Evolutionary conservation across 2,888 invertebrate genomes (phyloP).

Genomic region (Meganola albula): DNA sequence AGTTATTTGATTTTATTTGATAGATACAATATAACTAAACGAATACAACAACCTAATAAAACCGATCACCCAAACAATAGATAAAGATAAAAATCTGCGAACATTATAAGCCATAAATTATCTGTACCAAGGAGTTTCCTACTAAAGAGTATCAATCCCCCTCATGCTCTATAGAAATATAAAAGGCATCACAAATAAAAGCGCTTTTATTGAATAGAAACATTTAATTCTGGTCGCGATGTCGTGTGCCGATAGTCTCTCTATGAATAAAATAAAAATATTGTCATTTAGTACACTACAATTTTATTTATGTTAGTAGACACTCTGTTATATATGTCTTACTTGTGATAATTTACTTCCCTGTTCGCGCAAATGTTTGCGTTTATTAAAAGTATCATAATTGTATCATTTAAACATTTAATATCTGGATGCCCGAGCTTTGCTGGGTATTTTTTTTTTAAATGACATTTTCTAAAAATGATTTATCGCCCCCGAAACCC

Average conservation of each 20-base stretch:
- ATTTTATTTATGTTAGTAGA: slow-evolving; percentile 14
- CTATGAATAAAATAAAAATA: slow-evolving; percentile 60
- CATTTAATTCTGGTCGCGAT: slow-evolving; percentile 45
- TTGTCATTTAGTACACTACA: slow-evolving; percentile 29
- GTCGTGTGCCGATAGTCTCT: slow-evolving; percentile 40
- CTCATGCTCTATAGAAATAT: slow-evolving; percentile 58
- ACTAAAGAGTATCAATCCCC: slow-evolving; percentile 44
- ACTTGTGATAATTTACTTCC: slow-evolving; percentile 6
- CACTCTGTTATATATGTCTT: slow-evolving; percentile 7
- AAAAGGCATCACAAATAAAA: slow-evolving; percentile 52
- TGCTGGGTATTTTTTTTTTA: too few relatives aligned
- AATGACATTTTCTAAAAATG: too few relatives aligned
- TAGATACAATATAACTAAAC: slow-evolving; percentile 25
- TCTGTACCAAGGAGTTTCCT: slow-evolving; percentile 38
- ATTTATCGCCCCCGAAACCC: too few relatives aligned
- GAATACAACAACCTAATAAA: slow-evolving; percentile 29
- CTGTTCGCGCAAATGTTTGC: too few relatives aligned
- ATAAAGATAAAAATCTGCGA: slow-evolving; percentile 62
- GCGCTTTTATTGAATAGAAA: slow-evolving; percentile 62
- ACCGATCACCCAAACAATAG: slow-evolving; percentile 44
- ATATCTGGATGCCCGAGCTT: too few relatives aligned
- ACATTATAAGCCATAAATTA: slow-evolving; percentile 59
- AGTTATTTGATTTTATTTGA: too few relatives aligned
- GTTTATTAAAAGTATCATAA: too few relatives aligned
- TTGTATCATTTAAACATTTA: too few relatives aligned